A percentile compares a stretch with the other conserved stretches of the same genome.
Evolutionary conservation across 2,888 invertebrate genomes (phyloP).

Genomic region (Linnaemya vulpina): DNA sequence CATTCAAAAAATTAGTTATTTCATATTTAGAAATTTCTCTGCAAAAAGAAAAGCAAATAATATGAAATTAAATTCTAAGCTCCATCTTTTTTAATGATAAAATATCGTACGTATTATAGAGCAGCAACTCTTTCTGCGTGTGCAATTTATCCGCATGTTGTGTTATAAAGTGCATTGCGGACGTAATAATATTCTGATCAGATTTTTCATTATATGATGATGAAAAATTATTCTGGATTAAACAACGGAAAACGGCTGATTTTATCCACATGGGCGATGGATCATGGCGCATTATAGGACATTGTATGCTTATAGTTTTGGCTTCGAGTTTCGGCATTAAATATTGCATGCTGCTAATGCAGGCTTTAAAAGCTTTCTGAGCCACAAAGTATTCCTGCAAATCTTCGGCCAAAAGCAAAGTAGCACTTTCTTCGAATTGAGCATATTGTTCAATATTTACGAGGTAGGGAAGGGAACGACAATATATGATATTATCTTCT

Average conservation of each 20-base stretch:
- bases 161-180: constrained; percentile 79
- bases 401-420: constrained; percentile 79
- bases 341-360: constrained; percentile 78
- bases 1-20: constrained; percentile 75
- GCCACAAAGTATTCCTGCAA: constrained; percentile 75
- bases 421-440: constrained; percentile 78
- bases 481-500: constrained; percentile 74
- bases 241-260: constrained; percentile 76
- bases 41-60: constrained; percentile 35
- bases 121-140: constrained; percentile 81
- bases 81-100: neutral
- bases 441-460: constrained; percentile 75
- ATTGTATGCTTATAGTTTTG: constrained; percentile 75
- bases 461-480: constrained; percentile 76
- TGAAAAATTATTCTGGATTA: constrained; percentile 80
- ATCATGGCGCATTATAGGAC: constrained; percentile 76
- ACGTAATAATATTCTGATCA: constrained; percentile 78
- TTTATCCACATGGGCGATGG: constrained; percentile 78
- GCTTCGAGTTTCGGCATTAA: constrained; percentile 77
- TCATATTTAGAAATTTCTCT: constrained; percentile 77
- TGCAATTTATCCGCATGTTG: constrained; percentile 78
- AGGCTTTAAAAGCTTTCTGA: constrained; percentile 75
- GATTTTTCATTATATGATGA: constrained; percentile 76
- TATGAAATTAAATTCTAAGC: neutral
- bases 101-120: constrained; percentile 83